These are phyloP conservation scores for Amblyopsis rosae DNA, from an alignment of 2,113 vertebrate species.

Conservation along the genomic window DNA sequence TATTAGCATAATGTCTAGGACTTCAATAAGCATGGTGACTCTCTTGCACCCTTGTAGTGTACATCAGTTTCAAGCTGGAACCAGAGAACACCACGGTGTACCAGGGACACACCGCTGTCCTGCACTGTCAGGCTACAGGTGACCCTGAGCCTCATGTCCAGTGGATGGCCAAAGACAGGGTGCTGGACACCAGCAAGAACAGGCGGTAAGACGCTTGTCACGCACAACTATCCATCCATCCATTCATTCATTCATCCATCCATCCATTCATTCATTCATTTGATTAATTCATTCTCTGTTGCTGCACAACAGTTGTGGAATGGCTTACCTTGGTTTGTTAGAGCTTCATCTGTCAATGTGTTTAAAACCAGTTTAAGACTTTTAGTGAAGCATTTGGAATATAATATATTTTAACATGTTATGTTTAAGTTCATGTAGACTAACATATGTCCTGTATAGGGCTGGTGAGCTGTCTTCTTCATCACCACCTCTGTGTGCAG, in stretches of 20 bases:
- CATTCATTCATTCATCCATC: too few species aligned
- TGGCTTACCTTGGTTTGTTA: too few species aligned
- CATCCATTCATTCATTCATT: too few species aligned
- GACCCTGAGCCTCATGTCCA: constrained; percentile 90
- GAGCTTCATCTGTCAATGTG: too few species aligned
- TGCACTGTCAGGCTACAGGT: constrained; percentile 93
- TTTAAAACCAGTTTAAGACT: too few species aligned
- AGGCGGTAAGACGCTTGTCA: constrained; percentile 73
- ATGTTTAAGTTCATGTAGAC: too few species aligned
- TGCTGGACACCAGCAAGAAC: constrained; percentile 80
- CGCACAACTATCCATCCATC: not conserved
- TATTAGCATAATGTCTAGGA: constrained; percentile 10
- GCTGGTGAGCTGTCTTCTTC: not conserved
- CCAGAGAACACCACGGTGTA: constrained; percentile 94
- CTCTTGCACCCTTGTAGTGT: constrained; percentile 72
- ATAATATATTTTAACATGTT: too few species aligned
- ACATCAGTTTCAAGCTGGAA: constrained; percentile 87
- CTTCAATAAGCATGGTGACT: not conserved
- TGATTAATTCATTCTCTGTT: too few species aligned
- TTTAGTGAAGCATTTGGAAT: too few species aligned
- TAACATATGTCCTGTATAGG: too few species aligned
- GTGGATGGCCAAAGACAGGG: constrained; percentile 92
- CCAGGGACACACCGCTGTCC: constrained; percentile 91
- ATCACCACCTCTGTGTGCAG: constrained; percentile 53
- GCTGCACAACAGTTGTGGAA: too few species aligned